A percentile compares a stretch with the other conserved stretches of the same genome.
Conservation (phyloP, 1,140 invertebrate genomes). For the Cardiocondyla obscurior region DNA sequence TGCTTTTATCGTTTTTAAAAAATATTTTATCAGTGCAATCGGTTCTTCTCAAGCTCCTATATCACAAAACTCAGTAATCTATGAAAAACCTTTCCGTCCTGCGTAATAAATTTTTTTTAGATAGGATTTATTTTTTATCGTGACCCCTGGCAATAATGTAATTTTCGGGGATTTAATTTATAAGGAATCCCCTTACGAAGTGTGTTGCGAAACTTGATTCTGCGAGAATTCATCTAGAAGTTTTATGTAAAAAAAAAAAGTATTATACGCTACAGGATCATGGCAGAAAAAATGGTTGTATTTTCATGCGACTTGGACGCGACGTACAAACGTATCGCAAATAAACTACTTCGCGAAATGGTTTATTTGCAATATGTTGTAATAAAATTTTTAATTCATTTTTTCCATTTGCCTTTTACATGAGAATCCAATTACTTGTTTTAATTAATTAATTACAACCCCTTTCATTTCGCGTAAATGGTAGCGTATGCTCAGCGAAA, state of each 20-base stretch:
- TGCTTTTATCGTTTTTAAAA: conserved; percentile 1
- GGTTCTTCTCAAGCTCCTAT: conserved; percentile 3
- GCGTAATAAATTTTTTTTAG: no score
- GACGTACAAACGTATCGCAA: no score
- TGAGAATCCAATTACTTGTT: conserved; percentile 30
- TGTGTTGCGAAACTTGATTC: no score
- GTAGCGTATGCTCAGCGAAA: neutral
- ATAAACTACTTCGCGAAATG: neutral
- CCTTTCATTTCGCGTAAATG: neutral
- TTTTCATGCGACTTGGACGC: neutral
- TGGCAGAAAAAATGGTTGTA: neutral
- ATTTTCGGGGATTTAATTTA: no score
- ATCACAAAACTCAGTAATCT: no score
- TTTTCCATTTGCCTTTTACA: neutral
- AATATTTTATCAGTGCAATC: conserved; percentile 38
- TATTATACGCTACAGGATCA: neutral
- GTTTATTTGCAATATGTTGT: conserved; percentile 20
- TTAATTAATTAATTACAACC: conserved; percentile 40
- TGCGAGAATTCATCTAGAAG: neutral
- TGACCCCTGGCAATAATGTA: no score
- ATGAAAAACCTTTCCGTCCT: no score
- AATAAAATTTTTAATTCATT: conserved; percentile 43
- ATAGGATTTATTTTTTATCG: no score
- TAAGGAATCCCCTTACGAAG: no score
- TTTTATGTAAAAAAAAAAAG: neutral